Evolutionary conservation across 2,113 vertebrate species (phyloP).

Genomic region (Podiceps cristatus): DNA sequence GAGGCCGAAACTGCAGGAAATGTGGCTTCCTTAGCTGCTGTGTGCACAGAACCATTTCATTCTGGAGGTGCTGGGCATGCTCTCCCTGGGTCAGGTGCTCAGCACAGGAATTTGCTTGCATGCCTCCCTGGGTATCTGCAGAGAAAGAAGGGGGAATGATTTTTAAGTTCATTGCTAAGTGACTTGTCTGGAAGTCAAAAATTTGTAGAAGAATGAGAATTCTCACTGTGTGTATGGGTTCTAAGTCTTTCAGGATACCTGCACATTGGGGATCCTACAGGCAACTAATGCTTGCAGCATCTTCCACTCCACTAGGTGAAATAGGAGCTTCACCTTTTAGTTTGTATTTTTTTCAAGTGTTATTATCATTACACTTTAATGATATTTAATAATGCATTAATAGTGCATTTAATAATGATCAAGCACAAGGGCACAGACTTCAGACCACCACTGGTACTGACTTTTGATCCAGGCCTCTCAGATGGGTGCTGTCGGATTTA

Average conservation of each 20-base stretch:
- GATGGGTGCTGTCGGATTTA: background rate
- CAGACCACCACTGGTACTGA: background rate
- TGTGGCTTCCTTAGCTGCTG: background rate
- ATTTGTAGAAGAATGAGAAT: background rate
- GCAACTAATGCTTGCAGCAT: background rate
- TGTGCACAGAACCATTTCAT: background rate
- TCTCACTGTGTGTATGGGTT: background rate
- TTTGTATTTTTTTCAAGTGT: background rate
- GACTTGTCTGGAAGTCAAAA: background rate
- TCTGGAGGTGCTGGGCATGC: fast-evolving
- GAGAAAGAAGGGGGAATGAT: background rate
- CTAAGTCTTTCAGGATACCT: background rate
- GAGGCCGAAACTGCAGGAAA: background rate
- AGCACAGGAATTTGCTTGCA: background rate
- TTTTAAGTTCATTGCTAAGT: background rate
- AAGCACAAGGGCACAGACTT: background rate
- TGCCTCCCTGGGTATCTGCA: background rate
- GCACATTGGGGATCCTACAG: background rate
- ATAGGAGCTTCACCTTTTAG: background rate
- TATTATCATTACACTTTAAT: background rate
- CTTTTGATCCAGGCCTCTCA: background rate
- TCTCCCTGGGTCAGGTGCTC: background rate
- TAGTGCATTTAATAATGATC: background rate
- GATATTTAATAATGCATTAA: no score
- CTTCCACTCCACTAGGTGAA: background rate